Base-by-base conservation (phyloP, 2,888 invertebrate species). In the Lampropteryx suffumata region DNA sequence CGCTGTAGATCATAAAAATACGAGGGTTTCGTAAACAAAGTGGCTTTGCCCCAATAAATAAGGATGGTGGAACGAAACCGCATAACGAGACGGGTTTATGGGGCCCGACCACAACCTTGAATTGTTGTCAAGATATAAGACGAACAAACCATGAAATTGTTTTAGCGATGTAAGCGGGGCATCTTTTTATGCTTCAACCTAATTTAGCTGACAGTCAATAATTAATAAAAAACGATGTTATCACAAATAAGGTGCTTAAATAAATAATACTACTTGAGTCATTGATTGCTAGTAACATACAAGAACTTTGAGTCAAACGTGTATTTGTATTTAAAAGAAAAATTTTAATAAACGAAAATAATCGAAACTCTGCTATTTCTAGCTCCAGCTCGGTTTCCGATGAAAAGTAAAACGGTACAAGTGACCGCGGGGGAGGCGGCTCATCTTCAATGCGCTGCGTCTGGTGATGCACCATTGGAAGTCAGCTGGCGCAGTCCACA, bases 381-480 rank as follows among this genome's bases (percentile, higher is more conserved):
- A 95, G 97, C 96, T 1, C 97, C 97, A 11, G 96, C 96, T 8
- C 93, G 96, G 66, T 97, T 97, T 69, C 92, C 94, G 39, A 95
- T 96, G 80, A 96, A 96, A 83, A 93, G 93, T 53, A 95, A 95
- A 76, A 95, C 95, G 75, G 93, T 95, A 61, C 95, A 95, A 63
- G 95, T 96, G 50, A 95, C 95, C 21, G 95, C 95, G 43, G 95
- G 95, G 1, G 95, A 95, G 64, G 94, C 95, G 52, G 96, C 96
- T 1, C 94, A 95, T 70, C 91, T 98, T 43, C 96, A 96, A 68
- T 97, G 97, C 80, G 95, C 96, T 30, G 96, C 96, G 0, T 93
- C 95, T 51, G 97, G 97, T n/a, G 97, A 97, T 79, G 94, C 95
- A 51, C 97, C 97, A 0, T 92, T 97, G 65, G 95, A 95, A 77